phyloP scores from a whole-genome alignment of 2,888 invertebrate genomes.

The Sarcophaga carnaria region DNA sequence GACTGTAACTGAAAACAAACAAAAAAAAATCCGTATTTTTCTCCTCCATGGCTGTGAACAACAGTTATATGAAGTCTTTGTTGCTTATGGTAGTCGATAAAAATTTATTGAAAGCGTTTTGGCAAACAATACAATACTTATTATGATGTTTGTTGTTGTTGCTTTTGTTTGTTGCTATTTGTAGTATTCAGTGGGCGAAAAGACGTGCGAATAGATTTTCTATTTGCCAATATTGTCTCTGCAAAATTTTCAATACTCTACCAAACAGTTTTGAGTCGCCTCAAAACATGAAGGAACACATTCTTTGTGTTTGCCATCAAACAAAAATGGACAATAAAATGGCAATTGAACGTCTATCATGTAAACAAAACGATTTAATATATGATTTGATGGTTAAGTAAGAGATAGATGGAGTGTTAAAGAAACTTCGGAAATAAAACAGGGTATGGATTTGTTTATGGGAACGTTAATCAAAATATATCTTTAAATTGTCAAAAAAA shows the following conservation, averaged over 20 bases:
- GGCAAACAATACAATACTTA: conserved; percentile 20
- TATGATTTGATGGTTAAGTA: background rate
- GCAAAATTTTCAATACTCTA: too few relatives aligned
- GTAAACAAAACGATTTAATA: conserved; percentile 42
- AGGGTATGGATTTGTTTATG: too few relatives aligned
- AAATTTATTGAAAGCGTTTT: conserved; percentile 6
- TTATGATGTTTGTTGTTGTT: background rate
- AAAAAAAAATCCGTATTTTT: too few relatives aligned
- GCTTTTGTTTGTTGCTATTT: conserved; percentile 26
- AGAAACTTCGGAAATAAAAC: background rate
- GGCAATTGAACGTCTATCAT: conserved; percentile 34
- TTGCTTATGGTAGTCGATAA: conserved; percentile 9
- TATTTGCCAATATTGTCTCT: conserved; percentile 54
- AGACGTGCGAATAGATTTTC: conserved; percentile 52
- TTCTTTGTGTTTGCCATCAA: conserved; percentile 59
- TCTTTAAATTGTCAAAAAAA: too few relatives aligned
- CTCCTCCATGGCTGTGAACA: background rate
- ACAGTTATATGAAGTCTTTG: background rate
- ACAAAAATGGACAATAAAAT: conserved; percentile 61
- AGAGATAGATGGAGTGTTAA: background rate
- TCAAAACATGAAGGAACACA: conserved; percentile 1
- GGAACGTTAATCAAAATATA: too few relatives aligned
- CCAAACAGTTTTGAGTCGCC: background rate
- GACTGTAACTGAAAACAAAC: too few relatives aligned
- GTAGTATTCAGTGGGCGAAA: conserved; percentile 41